These are phyloP conservation scores for Sesamia nonagrioides DNA, from an alignment of 1,140 invertebrate species.

Conservation along the genomic window DNA sequence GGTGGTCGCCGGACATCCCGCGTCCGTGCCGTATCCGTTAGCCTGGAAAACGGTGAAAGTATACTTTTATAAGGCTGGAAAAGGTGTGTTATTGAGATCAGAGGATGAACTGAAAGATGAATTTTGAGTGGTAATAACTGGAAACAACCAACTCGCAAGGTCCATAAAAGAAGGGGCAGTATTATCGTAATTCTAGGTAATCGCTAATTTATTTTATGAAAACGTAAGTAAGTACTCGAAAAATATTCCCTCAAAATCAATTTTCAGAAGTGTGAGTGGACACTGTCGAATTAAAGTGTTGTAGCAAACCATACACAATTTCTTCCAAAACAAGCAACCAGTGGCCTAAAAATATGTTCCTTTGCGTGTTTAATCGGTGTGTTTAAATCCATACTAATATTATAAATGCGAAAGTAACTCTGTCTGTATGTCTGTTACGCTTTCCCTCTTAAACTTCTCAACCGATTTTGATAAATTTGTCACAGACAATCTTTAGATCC, in stretches of 20 bases:
- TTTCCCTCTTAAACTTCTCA: too few relatives aligned
- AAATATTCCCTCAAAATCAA: not conserved
- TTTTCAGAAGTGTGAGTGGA: constrained; percentile 11
- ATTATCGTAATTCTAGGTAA: not conserved
- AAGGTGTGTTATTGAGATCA: constrained; percentile 24
- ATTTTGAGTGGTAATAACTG: constrained; percentile 20
- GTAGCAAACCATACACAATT: too few relatives aligned
- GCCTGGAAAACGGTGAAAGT: not conserved
- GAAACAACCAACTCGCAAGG: not conserved
- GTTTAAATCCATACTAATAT: too few relatives aligned
- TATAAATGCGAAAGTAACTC: too few relatives aligned
- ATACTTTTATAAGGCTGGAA: constrained; percentile 9
- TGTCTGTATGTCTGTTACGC: too few relatives aligned
- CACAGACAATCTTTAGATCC: too few relatives aligned
- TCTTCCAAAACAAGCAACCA: too few relatives aligned
- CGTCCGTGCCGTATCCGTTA: constrained; percentile 10
- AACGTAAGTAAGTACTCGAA: not conserved
- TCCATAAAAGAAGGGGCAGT: not conserved
- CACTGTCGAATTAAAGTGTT: constrained; percentile 4
- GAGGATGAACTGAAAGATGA: constrained; percentile 8
- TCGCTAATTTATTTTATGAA: not conserved
- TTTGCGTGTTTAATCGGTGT: too few relatives aligned
- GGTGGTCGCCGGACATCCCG: constrained; percentile 12
- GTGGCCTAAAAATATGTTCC: too few relatives aligned
- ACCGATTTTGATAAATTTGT: too few relatives aligned